These are phyloP conservation scores for Muschampia plurimacula DNA, from an alignment of 2,888 invertebrate genomes.

Conservation along the genomic window DNA sequence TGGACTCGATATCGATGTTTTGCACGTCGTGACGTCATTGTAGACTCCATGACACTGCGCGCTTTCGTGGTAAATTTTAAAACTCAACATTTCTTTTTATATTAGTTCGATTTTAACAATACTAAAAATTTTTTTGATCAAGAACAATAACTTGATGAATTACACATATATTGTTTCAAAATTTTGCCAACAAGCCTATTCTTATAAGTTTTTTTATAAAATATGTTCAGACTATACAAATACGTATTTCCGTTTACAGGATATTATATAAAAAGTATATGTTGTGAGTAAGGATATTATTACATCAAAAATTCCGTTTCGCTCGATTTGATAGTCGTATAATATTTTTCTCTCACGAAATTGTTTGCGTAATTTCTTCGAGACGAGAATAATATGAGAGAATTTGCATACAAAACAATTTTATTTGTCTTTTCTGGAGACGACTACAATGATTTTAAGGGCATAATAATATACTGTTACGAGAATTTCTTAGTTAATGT, in stretches of 20 bases:
- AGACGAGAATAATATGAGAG: conserved; percentile 49
- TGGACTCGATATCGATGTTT: no score
- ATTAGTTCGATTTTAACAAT: no score
- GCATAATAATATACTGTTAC: neutral
- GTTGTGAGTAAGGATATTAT: conserved; percentile 9
- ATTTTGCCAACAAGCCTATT: neutral
- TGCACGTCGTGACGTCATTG: no score
- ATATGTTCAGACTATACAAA: no score
- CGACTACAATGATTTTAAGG: neutral
- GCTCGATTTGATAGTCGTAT: conserved; percentile 22
- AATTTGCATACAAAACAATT: neutral
- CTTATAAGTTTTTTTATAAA: no score
- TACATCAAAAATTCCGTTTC: conserved; percentile 30
- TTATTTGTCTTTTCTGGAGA: neutral
- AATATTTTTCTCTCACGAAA: conserved; percentile 1
- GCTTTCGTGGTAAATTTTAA: no score
- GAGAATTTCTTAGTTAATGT: no score
- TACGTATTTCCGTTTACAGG: neutral
- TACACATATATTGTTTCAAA: no score
- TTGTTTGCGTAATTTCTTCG: conserved; percentile 16
- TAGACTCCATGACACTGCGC: no score
- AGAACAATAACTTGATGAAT: no score
- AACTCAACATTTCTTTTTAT: no score
- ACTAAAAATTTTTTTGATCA: no score
- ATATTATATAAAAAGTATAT: neutral